A percentile compares a stretch with the other conserved stretches of the same genome.
phyloP scores from a whole-genome alignment of 1,140 invertebrate genomes.

The Sipha flava region DNA sequence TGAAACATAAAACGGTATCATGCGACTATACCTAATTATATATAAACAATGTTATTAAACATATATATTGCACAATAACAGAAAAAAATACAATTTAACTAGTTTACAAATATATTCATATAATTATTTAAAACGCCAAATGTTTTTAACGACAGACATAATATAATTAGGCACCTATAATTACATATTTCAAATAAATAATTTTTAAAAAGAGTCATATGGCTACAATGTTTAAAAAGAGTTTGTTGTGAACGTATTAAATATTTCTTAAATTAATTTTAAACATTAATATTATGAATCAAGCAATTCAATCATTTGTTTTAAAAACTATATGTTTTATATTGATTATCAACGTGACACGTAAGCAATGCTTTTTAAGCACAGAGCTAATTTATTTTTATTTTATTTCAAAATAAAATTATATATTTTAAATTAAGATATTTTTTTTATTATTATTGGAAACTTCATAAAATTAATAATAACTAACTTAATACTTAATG shows the following conservation, averaged over 20 bases:
- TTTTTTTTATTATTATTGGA: no score
- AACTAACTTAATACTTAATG: no score
- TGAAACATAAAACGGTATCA: no score
- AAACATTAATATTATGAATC: neutral
- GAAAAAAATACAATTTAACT: neutral
- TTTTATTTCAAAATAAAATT: no score
- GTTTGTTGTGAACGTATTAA: neutral
- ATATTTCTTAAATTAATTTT: neutral
- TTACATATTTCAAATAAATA: neutral
- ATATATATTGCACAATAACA: no score
- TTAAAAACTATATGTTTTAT: neutral
- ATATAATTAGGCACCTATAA: no score
- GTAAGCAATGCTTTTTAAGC: neutral
- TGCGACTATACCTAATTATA: no score
- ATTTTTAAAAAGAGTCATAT: neutral
- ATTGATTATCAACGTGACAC: neutral
- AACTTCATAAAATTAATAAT: no score
- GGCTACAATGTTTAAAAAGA: neutral
- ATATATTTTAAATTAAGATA: neutral
- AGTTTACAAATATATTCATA: neutral
- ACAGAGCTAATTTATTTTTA: neutral
- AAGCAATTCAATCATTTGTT: neutral
- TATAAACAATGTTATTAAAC: no score
- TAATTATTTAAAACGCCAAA: constrained; percentile 10
- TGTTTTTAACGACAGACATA: neutral